Evolutionary conservation across 1,140 invertebrate genomes (phyloP).

Genomic region (Lordiphosa stackelbergi): DNA sequence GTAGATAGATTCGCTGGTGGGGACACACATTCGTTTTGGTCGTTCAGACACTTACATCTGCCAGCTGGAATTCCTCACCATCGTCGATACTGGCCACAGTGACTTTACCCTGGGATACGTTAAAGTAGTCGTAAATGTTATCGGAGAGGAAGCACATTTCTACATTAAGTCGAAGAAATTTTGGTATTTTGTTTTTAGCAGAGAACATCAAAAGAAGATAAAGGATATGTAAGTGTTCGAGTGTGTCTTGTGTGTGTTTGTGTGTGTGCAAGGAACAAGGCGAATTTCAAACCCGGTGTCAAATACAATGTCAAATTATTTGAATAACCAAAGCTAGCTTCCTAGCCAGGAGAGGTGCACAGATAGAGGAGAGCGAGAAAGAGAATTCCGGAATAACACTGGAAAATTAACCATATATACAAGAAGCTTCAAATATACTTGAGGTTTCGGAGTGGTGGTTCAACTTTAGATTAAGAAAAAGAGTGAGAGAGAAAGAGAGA

Average conservation of each 20-base stretch:
- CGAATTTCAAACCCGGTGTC: conserved; percentile 54
- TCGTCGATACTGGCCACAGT: conserved; percentile 98
- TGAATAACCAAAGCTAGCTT: conserved; percentile 53
- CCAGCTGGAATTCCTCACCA: conserved; percentile 93
- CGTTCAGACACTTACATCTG: conserved; percentile 82
- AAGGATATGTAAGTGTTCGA: conserved; percentile 22
- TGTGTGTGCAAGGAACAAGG: conserved; percentile 14
- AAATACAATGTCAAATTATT: conserved; percentile 14
- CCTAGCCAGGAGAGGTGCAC: conserved; percentile 46
- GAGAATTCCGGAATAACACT: conserved; percentile 76
- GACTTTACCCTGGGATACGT: conserved; percentile 97
- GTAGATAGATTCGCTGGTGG: conserved; percentile 6
- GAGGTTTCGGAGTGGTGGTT: not conserved
- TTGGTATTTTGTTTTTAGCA: conserved; percentile 57
- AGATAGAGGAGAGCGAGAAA: conserved; percentile 35
- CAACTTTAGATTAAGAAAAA: conserved; percentile 10
- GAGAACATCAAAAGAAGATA: conserved; percentile 45
- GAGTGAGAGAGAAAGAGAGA: conserved; percentile 19
- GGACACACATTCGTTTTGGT: conserved; percentile 6
- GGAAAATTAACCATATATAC: conserved; percentile 76
- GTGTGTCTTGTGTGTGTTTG: conserved; percentile 19
- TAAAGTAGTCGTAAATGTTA: conserved; percentile 93
- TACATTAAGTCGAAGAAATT: conserved; percentile 78
- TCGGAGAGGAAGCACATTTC: conserved; percentile 90
- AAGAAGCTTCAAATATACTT: conserved; percentile 44